Evolutionary conservation across 2,888 invertebrate genomes (phyloP), one percentile per base, ranked within the genome.

Genomic region (Cantharis nigra): DNA sequence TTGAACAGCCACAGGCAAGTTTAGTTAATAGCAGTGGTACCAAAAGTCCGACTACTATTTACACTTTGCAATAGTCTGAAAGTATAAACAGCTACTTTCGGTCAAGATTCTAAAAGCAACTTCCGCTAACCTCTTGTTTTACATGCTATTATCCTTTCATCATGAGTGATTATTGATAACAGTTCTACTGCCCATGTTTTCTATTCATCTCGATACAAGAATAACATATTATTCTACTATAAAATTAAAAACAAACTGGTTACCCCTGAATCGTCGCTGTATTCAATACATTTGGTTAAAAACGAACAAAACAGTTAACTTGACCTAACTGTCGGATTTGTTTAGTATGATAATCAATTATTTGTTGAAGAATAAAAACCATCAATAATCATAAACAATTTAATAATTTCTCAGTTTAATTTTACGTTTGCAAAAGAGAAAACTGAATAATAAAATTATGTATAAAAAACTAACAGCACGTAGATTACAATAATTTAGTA

Each of bases 61-160:
- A 49, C 49, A 3, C 49, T 11, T 49, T n/a, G n/a, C n/a, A 49
- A 49, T n/a, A 49, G 49, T 49, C 49, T 62, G 20, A 71, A 71
- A 64, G 23, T 63, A 11, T 11, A 63, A 33, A 16, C 71, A 23
- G 75, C 75, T 70, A 74, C 70, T 75, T 75, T 75, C 64, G 70
- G 76, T 67, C 67, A 72, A 26, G 20, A 67, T 23, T 67, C n/a
- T n/a, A 72, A 30, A 28, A 67, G 63, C 69, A 72, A 72, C 72
- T 76, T 76, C 76, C 76, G 75, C 71, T 69, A n/a, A 69, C 67
- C 75, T 69, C 75, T 71, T 76, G 76, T 76, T 70, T 64, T 30
- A 18, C 20, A 70, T 70, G 49, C 69, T 64, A 76, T 72, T 76
- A 70, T 30, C 69, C 72, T 69, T 69, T 71, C 62, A 72, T 72